Percentiles rank a stretch among this genome's conserved stretches.
Conservation (phyloP, 2,797 vertebrate species). For the Catamblyrhynchus diadema region DNA sequence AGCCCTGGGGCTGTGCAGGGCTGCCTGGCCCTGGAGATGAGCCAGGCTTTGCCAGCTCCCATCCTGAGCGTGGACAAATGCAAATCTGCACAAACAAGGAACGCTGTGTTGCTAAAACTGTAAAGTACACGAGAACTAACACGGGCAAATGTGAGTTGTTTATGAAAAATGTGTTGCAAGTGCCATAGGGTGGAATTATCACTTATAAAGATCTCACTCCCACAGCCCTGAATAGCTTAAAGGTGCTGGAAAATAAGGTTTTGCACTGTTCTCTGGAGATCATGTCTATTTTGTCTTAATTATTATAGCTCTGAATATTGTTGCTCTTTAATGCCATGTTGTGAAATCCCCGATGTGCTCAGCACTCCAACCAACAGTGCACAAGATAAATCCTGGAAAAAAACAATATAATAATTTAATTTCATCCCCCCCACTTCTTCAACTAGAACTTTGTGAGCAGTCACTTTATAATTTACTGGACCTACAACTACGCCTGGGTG, state of each 20-base stretch:
- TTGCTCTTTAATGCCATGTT: not conserved
- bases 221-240: not conserved
- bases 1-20: not conserved
- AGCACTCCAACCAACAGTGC: not conserved
- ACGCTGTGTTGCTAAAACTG: conserved; percentile 11
- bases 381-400: not conserved
- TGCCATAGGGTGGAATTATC: conserved; percentile 34
- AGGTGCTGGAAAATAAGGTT: conserved; percentile 41
- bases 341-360: not conserved
- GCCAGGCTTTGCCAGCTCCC: conserved; percentile 1
- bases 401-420: not conserved
- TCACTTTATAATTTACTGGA: not conserved
- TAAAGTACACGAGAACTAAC: conserved; percentile 5
- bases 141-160: conserved; percentile 33
- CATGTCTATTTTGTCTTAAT: conserved; percentile 16
- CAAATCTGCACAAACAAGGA: conserved; percentile 27
- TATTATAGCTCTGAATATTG: not conserved
- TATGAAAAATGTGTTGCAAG: conserved; percentile 36
- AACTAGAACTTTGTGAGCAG: not conserved
- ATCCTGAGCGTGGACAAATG: not conserved
- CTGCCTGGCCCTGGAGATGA: not conserved
- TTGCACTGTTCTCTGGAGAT: not conserved
- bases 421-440: not conserved
- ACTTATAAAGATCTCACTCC: conserved; percentile 34
- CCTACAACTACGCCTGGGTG: not conserved